A percentile compares a stretch with the other conserved stretches of the same genome.
Evolutionary conservation across 2,888 invertebrate genomes (phyloP).

Genomic region (Hartigia nigra): DNA sequence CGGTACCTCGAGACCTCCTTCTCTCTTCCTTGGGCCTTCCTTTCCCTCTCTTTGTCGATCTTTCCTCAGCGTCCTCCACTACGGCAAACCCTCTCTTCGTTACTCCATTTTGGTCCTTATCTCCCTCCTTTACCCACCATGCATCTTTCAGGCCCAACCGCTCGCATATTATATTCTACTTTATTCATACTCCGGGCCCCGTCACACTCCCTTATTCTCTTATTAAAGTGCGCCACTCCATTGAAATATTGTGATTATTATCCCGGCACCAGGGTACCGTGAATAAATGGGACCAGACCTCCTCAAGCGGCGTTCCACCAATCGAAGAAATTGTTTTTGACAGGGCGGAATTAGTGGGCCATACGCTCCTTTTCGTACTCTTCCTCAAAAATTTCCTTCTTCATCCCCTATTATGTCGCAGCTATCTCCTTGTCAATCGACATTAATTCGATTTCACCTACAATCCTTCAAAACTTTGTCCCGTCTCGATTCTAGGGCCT

Average conservation of each 20-base stretch:
- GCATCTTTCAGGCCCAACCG: conserved; percentile 28
- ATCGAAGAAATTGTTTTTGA: conserved; percentile 34
- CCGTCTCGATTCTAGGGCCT: not conserved
- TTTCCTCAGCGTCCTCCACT: not conserved
- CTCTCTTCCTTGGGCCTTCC: conserved; percentile 21
- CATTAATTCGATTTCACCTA: not conserved
- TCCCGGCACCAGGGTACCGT: conserved; percentile 19
- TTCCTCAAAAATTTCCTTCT: not conserved
- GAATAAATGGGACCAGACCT: conserved; percentile 20
- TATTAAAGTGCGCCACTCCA: conserved; percentile 41
- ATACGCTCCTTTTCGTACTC: not conserved
- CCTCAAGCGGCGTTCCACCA: conserved; percentile 13
- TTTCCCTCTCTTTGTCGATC: conserved; percentile 12
- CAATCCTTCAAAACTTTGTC: not conserved
- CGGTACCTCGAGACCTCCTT: conserved; percentile 32
- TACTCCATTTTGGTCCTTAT: conserved; percentile 25
- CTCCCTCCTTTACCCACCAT: conserved; percentile 19
- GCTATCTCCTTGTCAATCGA: not conserved
- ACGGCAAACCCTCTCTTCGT: conserved; percentile 5
- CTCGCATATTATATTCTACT: conserved; percentile 52
- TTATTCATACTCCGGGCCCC: conserved; percentile 45
- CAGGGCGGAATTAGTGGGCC: conserved; percentile 16
- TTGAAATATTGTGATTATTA: conserved; percentile 39
- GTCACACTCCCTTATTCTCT: conserved; percentile 41
- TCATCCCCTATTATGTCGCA: not conserved